Percentiles rank a stretch among this genome's conserved stretches.
Conservation (phyloP, 2,888 invertebrate species). For the Drosophila nigricruria region DNA sequence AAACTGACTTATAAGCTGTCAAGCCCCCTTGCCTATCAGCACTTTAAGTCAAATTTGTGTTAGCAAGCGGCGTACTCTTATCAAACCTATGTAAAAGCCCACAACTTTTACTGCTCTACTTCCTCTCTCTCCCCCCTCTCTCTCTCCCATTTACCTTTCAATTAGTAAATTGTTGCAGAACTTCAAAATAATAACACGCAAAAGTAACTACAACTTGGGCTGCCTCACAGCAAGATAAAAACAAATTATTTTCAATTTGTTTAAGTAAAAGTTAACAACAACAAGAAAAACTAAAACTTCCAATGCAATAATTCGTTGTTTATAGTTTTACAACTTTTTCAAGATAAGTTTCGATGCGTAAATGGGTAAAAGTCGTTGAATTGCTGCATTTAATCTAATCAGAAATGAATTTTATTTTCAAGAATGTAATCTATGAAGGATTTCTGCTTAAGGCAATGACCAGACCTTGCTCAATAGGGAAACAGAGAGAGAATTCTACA, state of each 20-base stretch:
- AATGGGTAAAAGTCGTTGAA: conserved; percentile 19
- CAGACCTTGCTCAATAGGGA: conserved; percentile 50
- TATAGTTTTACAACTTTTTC: conserved; percentile 7
- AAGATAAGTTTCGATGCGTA: not conserved
- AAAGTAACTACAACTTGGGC: conserved; percentile 28
- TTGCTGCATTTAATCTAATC: conserved; percentile 42
- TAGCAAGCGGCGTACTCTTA: conserved; percentile 28
- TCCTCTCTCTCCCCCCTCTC: not conserved
- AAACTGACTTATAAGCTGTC: conserved; percentile 11
- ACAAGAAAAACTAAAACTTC: not conserved
- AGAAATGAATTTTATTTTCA: conserved; percentile 1
- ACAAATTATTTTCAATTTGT: conserved; percentile 12
- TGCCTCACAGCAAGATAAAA: conserved; percentile 9
- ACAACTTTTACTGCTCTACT: conserved; percentile 31
- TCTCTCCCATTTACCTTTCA: conserved; percentile 16
- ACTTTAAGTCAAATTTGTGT: conserved; percentile 32
- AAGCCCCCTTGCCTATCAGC: conserved; percentile 43
- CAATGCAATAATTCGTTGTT: conserved; percentile 2
- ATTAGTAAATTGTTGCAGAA: conserved; percentile 58
- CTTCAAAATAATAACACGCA: conserved; percentile 42
- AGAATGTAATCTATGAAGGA: conserved; percentile 32
- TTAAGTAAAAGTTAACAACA: conserved; percentile 3
- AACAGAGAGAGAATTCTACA: conserved; percentile 15
- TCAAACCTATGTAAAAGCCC: conserved; percentile 27
- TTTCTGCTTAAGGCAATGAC: conserved; percentile 41